Evolutionary conservation across 2,888 invertebrate species (phyloP), one percentile per base, ranked within the genome.

Genomic region (Microctonus aethiopoides): DNA sequence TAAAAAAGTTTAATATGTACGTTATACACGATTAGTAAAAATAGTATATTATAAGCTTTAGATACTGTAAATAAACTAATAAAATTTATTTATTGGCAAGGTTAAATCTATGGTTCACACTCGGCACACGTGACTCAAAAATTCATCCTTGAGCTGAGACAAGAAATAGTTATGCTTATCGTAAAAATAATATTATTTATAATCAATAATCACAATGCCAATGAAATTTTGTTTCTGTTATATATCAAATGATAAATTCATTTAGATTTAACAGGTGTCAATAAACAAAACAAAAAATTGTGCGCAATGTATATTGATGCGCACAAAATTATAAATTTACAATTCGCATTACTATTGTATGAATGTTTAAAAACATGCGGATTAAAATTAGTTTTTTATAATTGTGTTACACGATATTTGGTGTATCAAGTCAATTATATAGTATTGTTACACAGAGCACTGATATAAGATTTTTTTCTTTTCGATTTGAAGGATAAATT

Each of bases 371-470:
- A 57, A 52, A 52, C 22, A 54, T 54, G 2, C 1, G 2, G 26
- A 11, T 2, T 32, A 2, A n/a, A 34, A 32, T 57, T n/a, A n/a
- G n/a, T n/a, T 29, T 13, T 29, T 6, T 63, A 59, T 51, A 26
- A 67, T 61, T 61, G 74, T 66, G 63, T 64, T 68, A 70, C 69
- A 69, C 51, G 66, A 65, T 61, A 70, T 67, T 67, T 67, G 64
- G n/a, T 16, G 6, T 2, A 20, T 46, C 34, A 75, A 81, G 75
- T 82, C 76, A 79, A 81, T 81, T 76, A 75, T 76, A 76, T n/a
- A 72, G 73, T 70, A 76, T 76, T 79, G 80, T 79, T 72, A 74
- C 78, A 79, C 76, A 79, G 26, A 11, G 77, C 77, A 77, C 74
- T 79, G 77, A 78, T 76, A 77, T 67, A 76, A 73, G 76, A 62